Conservation (phyloP, 2,888 invertebrate species). For the Steinernema carpocapsae region DNA sequence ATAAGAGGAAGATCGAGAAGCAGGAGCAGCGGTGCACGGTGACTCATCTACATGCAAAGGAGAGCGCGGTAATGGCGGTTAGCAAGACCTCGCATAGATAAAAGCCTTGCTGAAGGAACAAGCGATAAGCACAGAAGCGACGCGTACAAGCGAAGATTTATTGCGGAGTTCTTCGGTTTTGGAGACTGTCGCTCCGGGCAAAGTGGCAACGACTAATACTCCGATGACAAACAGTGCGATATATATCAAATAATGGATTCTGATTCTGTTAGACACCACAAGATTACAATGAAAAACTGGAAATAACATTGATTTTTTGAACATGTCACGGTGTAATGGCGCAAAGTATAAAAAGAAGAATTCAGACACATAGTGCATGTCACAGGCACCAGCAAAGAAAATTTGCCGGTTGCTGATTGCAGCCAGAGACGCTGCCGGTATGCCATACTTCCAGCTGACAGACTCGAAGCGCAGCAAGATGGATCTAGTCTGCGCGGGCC, state of each 20-base stretch:
- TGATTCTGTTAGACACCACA: constrained; percentile 27
- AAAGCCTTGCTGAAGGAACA: constrained; percentile 7
- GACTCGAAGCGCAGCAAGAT: no score
- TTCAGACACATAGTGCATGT: no score
- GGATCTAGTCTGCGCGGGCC: no score
- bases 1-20: not conserved
- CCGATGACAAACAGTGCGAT: not conserved
- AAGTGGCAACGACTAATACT: not conserved
- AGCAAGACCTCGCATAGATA: constrained; percentile 20
- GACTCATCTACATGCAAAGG: not conserved
- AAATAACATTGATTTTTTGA: not conserved
- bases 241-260: constrained; percentile 4
- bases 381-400: no score
- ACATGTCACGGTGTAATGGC: not conserved
- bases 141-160: not conserved
- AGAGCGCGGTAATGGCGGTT: not conserved
- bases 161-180: constrained; percentile 21
- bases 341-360: no score
- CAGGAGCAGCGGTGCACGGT: not conserved
- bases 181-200: constrained; percentile 3
- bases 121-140: constrained; percentile 8
- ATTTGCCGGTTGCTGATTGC: no score
- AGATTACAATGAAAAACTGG: constrained; percentile 34
- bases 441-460: no score
- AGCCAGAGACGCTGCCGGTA: no score